phyloP scores from a whole-genome alignment of 2,113 vertebrate genomes.

The Toxotes jaculatrix region DNA sequence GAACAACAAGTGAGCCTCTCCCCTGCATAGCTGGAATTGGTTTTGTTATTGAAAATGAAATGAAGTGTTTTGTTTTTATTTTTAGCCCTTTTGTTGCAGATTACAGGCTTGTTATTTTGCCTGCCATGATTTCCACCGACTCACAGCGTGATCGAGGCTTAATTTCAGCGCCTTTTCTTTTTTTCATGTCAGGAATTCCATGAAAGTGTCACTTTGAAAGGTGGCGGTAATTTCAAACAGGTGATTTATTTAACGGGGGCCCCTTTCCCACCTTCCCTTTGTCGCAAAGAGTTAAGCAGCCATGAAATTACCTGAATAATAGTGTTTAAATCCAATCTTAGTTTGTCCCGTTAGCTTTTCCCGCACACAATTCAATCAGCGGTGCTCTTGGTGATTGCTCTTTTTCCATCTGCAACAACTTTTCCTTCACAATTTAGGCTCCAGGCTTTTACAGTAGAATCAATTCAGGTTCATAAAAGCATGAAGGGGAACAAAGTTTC shows the following conservation, averaged over 20 bases:
- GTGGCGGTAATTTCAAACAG: conserved; percentile 89
- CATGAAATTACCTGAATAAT: conserved; percentile 98
- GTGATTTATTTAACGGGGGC: conserved; percentile 92
- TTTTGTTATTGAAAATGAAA: conserved; percentile 88
- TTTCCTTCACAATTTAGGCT: conserved; percentile 65
- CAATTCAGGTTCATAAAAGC: conserved; percentile 46
- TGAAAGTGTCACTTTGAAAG: conserved; percentile 89
- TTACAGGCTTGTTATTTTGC: conserved; percentile 68
- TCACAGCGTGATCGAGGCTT: conserved; percentile 86
- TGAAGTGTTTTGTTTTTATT: conserved; percentile 80
- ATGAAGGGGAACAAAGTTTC: conserved; percentile 40
- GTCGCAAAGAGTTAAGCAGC: conserved; percentile 90
- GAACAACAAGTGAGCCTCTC: conserved; percentile 91
- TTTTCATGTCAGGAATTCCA: conserved; percentile 90
- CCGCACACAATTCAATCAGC: conserved; percentile 69
- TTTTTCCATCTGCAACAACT: conserved; percentile 82
- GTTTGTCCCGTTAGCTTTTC: conserved; percentile 80
- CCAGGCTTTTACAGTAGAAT: conserved; percentile 59
- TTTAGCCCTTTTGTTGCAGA: conserved; percentile 72
- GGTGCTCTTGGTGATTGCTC: conserved; percentile 85
- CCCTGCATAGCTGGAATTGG: conserved; percentile 82
- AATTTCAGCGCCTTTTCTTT: conserved; percentile 85
- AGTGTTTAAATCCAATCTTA: conserved; percentile 94
- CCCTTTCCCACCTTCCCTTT: conserved; percentile 79
- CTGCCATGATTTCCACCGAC: conserved; percentile 84